Percentiles rank a stretch among this genome's conserved stretches.
These are phyloP conservation scores for Ibidorhyncha struthersii DNA, from an alignment of 2,113 vertebrate genomes.

Conservation along the genomic window DNA sequence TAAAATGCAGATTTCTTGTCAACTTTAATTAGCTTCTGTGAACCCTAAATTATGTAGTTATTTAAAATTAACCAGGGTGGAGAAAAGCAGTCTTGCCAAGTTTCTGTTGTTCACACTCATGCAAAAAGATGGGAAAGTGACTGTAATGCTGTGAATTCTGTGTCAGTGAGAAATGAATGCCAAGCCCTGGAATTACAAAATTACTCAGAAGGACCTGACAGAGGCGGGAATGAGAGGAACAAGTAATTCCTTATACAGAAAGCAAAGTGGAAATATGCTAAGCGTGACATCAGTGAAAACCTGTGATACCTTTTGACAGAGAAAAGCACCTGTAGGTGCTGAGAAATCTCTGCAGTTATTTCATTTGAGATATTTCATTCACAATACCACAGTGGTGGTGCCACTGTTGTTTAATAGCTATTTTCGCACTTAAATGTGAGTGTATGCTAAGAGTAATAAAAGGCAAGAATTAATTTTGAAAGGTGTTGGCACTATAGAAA, in stretches of 20 bases:
- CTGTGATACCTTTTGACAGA: background rate
- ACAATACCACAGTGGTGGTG: background rate
- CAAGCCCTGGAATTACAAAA: background rate
- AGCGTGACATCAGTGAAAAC: background rate
- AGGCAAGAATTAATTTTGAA: background rate
- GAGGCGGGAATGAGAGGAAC: background rate
- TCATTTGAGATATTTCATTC: background rate
- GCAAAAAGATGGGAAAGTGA: background rate
- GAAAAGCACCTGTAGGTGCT: background rate
- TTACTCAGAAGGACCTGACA: background rate
- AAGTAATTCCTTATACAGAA: background rate
- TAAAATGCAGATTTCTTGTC: constrained; percentile 39
- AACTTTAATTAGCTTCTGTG: constrained; percentile 16
- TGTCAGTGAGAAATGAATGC: background rate
- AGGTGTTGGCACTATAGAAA: background rate
- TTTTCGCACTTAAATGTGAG: background rate
- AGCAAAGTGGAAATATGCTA: background rate
- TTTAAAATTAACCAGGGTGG: constrained; percentile 8
- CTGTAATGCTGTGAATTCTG: background rate
- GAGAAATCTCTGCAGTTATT: background rate
- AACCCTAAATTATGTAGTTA: background rate
- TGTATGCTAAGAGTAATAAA: background rate
- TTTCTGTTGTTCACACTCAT: background rate
- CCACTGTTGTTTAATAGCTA: background rate
- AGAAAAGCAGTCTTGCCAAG: constrained; percentile 18